Base-by-base conservation (phyloP, 1,140 invertebrate species). In the Mercenaria mercenaria region DNA sequence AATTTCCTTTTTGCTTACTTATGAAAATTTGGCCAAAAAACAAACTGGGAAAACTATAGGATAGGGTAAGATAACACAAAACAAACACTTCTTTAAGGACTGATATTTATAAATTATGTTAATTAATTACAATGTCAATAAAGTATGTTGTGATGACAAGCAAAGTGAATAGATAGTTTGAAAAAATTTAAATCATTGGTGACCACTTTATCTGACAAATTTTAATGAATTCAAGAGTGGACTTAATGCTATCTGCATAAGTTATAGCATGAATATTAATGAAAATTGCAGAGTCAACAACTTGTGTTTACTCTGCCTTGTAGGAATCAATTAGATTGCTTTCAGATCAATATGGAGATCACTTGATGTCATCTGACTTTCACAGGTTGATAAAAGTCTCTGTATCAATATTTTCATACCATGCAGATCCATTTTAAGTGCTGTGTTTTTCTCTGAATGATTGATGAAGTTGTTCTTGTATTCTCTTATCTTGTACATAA, bases 401-500 rank as follows among this genome's bases (percentile, higher is more conserved):
- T 64, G 59, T 64, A 64, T 64, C 59, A 64, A 64, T 64, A 26
- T 64, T 64, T 64, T 64, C 26, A 26, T 64, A 64, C 26, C 59
- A 64, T 64, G 26, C 29, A 64, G 20, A 64, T 26, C 15, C 10
- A 8, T 56, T 13, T 20, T 56, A 56, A 56, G 52, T 20, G 20
- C 15, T 23, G 15, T 56, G 52, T 56, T 56, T 4, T 56, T 56
- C 52, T 56, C 3, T 20, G 8, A 56, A 56, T 56, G 20, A 56
- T 56, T 56, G 52, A 56, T 56, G 15, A 20, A 23, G 15, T 56
- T 56, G 52, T n/a, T 56, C 52, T 3, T 56, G 52, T 56, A 20
- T 56, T 56, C 3, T 23, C 52, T 56, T 56, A 56, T 56, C 52
- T 56, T 13, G 52, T 3, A 56, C n/a, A 11, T 4, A 56, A 4